Evolutionary conservation across 2,797 vertebrate species (phyloP).

Genomic region (Dryobates pubescens): DNA sequence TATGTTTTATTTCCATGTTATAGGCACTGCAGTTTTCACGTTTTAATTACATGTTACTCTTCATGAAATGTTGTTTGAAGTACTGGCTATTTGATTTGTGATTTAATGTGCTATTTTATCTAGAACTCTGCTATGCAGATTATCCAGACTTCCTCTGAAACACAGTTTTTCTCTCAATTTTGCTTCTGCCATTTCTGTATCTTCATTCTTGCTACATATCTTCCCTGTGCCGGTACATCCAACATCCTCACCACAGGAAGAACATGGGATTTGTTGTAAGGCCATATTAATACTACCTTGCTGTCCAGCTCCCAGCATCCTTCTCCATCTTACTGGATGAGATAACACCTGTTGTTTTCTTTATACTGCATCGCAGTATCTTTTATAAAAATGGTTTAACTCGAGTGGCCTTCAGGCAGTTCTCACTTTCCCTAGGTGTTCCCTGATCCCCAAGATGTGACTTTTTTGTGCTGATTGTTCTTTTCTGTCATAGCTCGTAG

Average conservation of each 20-base stretch:
- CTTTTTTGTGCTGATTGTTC: not conserved
- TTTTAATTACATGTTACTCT: not conserved
- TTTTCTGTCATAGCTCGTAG: not conserved
- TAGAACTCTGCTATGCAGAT: not conserved
- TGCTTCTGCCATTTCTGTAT: not conserved
- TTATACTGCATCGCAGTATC: not conserved
- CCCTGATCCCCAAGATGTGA: not conserved
- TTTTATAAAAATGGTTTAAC: not conserved
- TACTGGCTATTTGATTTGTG: not conserved
- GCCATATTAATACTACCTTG: not conserved
- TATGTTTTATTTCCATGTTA: not conserved
- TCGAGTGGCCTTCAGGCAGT: not conserved
- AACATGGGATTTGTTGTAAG: not conserved
- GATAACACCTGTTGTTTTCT: not conserved
- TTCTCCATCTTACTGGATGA: not conserved
- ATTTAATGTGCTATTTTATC: not conserved
- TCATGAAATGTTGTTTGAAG: not conserved
- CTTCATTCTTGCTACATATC: fast-evolving
- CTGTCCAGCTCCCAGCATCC: not conserved
- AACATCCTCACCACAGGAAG: not conserved
- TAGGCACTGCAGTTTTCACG: not conserved
- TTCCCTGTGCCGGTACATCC: not conserved
- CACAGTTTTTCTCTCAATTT: not conserved
- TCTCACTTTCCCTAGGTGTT: not conserved
- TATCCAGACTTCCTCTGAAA: not conserved